These are phyloP conservation scores for Plusia festucae DNA, from an alignment of 2,888 invertebrate species.

Conservation along the genomic window DNA sequence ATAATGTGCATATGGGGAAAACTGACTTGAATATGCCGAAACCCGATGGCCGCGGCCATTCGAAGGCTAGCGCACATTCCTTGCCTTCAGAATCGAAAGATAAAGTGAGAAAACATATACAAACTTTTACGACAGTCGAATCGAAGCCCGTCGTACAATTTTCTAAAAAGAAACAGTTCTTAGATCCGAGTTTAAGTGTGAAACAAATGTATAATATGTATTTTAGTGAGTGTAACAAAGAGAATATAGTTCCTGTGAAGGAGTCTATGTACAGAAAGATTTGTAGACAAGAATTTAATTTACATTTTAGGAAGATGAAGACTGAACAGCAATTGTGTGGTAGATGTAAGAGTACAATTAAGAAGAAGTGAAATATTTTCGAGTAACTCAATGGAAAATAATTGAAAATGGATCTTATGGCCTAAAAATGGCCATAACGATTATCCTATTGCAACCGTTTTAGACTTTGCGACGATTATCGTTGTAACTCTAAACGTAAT, in stretches of 20 bases:
- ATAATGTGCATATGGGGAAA: conserved; percentile 83
- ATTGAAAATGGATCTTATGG: not conserved
- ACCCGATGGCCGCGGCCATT: conserved; percentile 81
- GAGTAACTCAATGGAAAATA: conserved; percentile 10
- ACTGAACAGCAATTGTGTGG: conserved; percentile 74
- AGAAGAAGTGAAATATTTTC: conserved; percentile 69
- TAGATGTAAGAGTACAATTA: conserved; percentile 79
- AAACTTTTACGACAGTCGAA: conserved; percentile 76
- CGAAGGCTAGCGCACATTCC: conserved; percentile 76
- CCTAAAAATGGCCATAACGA: not conserved
- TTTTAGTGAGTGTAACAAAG: conserved; percentile 71
- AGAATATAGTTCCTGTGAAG: conserved; percentile 73
- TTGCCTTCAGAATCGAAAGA: conserved; percentile 79
- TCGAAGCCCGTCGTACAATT: conserved; percentile 76
- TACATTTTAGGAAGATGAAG: conserved; percentile 78
- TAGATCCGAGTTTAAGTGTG: conserved; percentile 74
- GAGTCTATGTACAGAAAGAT: conserved; percentile 87
- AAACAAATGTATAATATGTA: conserved; percentile 84
- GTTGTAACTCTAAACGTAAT: not conserved
- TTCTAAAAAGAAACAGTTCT: conserved; percentile 80
- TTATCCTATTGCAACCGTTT: not conserved
- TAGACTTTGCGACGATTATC: not conserved
- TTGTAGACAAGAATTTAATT: conserved; percentile 81
- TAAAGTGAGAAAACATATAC: conserved; percentile 78
- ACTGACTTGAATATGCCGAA: conserved; percentile 83